These are phyloP conservation scores for Hestina assimilis DNA, from an alignment of 1,140 invertebrate species.

Conservation along the genomic window DNA sequence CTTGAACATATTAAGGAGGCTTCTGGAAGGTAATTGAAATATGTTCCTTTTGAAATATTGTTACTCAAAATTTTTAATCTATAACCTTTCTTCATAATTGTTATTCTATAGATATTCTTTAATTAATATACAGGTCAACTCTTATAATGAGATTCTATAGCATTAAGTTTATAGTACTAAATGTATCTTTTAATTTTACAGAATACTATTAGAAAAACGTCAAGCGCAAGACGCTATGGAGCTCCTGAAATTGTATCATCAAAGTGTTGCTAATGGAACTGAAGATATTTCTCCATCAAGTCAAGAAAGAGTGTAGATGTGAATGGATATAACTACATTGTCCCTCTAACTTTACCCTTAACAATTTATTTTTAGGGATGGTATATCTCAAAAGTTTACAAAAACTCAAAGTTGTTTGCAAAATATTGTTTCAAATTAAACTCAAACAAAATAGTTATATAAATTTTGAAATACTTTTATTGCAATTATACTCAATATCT, in stretches of 20 bases:
- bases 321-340: constrained; percentile 25
- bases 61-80: too few relatives aligned
- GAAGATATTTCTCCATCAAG: constrained; percentile 70
- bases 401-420: constrained; percentile 26
- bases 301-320: constrained; percentile 65
- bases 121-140: too few relatives aligned
- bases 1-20: constrained; percentile 90
- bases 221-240: constrained; percentile 91
- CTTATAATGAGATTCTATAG: too few relatives aligned
- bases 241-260: constrained; percentile 81
- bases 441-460: neutral
- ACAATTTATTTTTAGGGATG: constrained; percentile 66
- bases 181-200: constrained; percentile 42
- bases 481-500: constrained; percentile 1
- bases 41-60: neutral
- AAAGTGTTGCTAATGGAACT: constrained; percentile 74
- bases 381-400: constrained; percentile 75
- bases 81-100: too few relatives aligned
- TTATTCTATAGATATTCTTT: too few relatives aligned
- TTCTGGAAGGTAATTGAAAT: constrained; percentile 82
- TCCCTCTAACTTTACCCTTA: constrained; percentile 58
- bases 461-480: constrained; percentile 6
- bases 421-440: neutral
- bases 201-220: constrained; percentile 86
- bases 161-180: neutral